Evolutionary conservation across 2,888 invertebrate species (phyloP), one percentile per base, ranked within the genome.

Genomic region (Andrena bucephala): DNA sequence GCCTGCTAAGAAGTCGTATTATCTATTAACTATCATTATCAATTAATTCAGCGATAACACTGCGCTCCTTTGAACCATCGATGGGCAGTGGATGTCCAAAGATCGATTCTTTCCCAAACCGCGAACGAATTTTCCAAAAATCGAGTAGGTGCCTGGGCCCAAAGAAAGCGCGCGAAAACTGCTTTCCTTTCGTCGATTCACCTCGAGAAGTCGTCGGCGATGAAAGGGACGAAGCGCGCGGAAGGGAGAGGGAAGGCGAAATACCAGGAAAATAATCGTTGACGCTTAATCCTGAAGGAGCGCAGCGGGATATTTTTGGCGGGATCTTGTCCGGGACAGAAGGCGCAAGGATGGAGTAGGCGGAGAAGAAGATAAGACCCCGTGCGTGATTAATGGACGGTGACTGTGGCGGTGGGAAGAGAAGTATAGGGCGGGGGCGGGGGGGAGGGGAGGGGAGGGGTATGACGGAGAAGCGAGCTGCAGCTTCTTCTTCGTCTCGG

Each of bases 321-420:
- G 81, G 83, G 82, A 87, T 81, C 63, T 73, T 13, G 20, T 31
- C 60, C 52, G 27, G 77, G 68, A 68, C 66, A 82, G 77, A 84
- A 79, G 70, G 77, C 75, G 76, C 66, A 72, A 77, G 79, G 79
- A 81, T 70, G 75, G 60, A 75, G 83, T 81, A 70, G 87, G 89
- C 86, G 85, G 85, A 69, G 84, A 83, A 86, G 80, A 78, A 89
- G 90, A 91, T 89, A 90, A 89, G 87, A 85, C 86, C 76, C 85
- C 48, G 79, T 76, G 70, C 84, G 87, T 90, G 90, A 91, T 91
- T 90, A 90, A 91, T 90, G 85, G 86, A 85, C 78, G 84, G 83
- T 79, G 86, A 76, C 87, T 87, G 89, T 63, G 70, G 52, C 3
- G 7, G 6, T n/a, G n/a, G n/a, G n/a, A n/a, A n/a, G n/a, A n/a